Evolutionary conservation across 2,888 invertebrate genomes (phyloP), one percentile per base, ranked within the genome.

Genomic region (Caenorhabditis macrosperma): DNA sequence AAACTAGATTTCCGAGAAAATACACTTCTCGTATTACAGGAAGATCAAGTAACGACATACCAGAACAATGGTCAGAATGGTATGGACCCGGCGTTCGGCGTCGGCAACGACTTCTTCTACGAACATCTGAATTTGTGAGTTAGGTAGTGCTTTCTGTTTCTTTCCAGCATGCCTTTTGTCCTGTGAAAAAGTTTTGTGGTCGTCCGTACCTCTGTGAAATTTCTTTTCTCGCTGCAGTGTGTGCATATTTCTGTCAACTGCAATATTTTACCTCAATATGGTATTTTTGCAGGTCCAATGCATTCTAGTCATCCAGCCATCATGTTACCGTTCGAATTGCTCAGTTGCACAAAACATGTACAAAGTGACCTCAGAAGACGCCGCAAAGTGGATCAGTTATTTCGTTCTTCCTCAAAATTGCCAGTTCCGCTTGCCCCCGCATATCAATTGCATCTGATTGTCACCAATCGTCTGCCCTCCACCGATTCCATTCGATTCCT

Each of bases 41-140:
- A 79, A 52, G 66, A 79, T 46, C 69, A 75, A 75, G 75, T 79
- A 10, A 79, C 35, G 38, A 67, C 50, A 30, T 79, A 69, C 55
- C 52, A 64, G 26, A 63, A 79, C 15, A 79, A 69, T 30, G 69
- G 64, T 38, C 22, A 74, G 12, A 68, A 61, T 24, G 63, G 69
- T 2, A 48, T 78, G 10, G 78, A 72, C 28, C 5, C 74, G 15
- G 15, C 78, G 20, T 79, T 78, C 24, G 71, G 66, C 2, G 76
- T 76, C 20, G 69, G 71, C 26, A 78, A 66, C 59, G 78, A 78
- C n/a, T 78, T 74, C 44, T 74, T 74, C 72, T 78, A 78, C 71
- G 78, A 78, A 41, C 72, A 78, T 67, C 60, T 72, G 30, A 72
- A 78, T 50, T 74, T 78, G 78, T 72, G 61, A 72, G 72, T 72